Base-by-base conservation (phyloP, 2,888 invertebrate genomes). In the Nezara viridula region DNA sequence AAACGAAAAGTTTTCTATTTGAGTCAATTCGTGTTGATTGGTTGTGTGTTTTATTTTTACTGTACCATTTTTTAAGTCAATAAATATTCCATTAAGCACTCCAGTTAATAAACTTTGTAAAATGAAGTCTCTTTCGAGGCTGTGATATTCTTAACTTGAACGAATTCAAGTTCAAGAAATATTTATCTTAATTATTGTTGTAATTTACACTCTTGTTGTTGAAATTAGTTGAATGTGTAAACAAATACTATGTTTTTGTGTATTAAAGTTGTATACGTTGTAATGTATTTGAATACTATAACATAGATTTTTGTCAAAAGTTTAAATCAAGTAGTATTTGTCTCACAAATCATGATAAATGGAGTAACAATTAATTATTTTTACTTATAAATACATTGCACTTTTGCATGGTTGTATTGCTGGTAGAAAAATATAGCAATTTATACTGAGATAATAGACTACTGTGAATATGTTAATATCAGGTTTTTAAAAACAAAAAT, bases 181-280 rank as follows among this genome's bases (percentile, higher is more conserved):
- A 81, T 89, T 5, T 87, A 89, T 89, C 47, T 40, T 73, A 49
- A 86, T 86, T 66, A 88, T 85, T 50, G 52, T 90, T 90, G 89
- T 88, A 88, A 77, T 88, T 89, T 90, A 89, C 90, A 90, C 88
- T 66, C 66, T 66, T 88, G 73, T 88, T 73, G 66, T 73, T 73
- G 27, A 66, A 60, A 88, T 60, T 40, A 40, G 49, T 47, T 88
- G 27, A 86, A 55, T 88, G 60, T 88, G 32, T 60, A 44, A 27
- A 40, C 27, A 87, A 60, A 44, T 27, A 27, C 5, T 60, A 52
- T 37, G 52, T 88, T 88, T 88, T 60, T 73, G 73, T 88, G 66
- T 88, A 66, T 73, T 88, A 44, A 47, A 73, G 66, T 73, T 88
- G 88, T 88, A 88, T 88, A 88, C 66, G 88, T 88, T 88, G 27